Base-by-base conservation (phyloP, 1,140 invertebrate genomes). In the Spodoptera frugiperda region DNA sequence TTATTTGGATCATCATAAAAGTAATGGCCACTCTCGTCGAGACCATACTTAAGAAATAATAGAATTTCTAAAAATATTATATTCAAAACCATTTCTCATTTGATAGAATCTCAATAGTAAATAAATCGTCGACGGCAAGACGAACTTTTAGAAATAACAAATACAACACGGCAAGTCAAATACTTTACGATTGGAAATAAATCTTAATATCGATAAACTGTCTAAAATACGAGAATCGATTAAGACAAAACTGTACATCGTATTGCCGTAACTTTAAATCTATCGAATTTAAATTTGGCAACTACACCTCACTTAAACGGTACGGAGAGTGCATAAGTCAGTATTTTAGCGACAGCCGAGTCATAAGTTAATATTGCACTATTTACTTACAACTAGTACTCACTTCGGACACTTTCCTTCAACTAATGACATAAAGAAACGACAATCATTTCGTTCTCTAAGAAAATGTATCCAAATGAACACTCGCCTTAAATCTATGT, bases 311-410 rank as follows among this genome's bases (percentile, higher is more conserved):
- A 19, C 61, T 30, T 59, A 73, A 39, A 53, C 78, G 73, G 68
- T 78, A 77, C 78, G 74, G 81, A 77, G 33, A 80, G 70, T 76
- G 70, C 81, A 79, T 80, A 80, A 82, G 81, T 80, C 68, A 65
- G 59, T 67, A 61, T 76, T 33, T 76, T 73, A 76, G 59, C 61
- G 19, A 72, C 59, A 79, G 33, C 78, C 73, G 48, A 79, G 59
- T 79, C 78, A 76, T 79, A 79, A 79, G 78, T 79, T 73, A 79
- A 72, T 79, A 76, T 79, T 76, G 73, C 73, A 75, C 71, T 74
- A 67, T 78, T 65, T 61, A 72, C 63, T 78, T 75, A 61, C 54
- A 39, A 61, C 25, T 63, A 49, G 63, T 39, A 19, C 14, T 48
- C 61, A 49, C 4, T 59, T 61, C 57, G 70, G 70, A 73, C 25